Evolutionary conservation across 2,113 vertebrate species (phyloP).

Genomic region (Daboia siamensis): DNA sequence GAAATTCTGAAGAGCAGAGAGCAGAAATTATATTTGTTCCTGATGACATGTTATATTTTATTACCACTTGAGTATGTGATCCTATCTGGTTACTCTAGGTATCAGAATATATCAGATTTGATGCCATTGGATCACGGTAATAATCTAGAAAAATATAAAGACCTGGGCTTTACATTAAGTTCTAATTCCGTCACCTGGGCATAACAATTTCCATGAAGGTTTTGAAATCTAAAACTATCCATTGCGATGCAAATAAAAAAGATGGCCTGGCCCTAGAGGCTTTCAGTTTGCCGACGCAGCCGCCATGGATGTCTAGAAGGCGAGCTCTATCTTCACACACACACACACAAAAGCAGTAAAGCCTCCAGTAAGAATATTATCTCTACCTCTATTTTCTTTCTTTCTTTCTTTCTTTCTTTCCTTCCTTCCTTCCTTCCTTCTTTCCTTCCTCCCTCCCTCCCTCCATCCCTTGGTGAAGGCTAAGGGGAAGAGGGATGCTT

Average conservation of each 20-base stretch:
- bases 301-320: too few species aligned
- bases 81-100: not conserved
- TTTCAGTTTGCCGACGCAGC: too few species aligned
- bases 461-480: too few species aligned
- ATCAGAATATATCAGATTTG: not conserved
- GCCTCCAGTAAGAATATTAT: not conserved
- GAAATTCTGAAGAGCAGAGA: not conserved
- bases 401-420: too few species aligned
- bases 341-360: not conserved
- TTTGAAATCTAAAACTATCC: not conserved
- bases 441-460: too few species aligned
- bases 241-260: not conserved
- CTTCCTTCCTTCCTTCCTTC: too few species aligned
- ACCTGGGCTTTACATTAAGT: not conserved
- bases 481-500: too few species aligned
- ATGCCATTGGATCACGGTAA: not conserved
- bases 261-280: too few species aligned
- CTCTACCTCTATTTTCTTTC: not conserved
- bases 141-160: not conserved
- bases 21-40: not conserved
- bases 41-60: not conserved
- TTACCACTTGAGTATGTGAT: not conserved
- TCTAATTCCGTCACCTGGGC: not conserved
- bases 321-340: too few species aligned
- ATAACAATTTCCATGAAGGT: not conserved